Evolutionary conservation across 2,888 invertebrate genomes (phyloP), one percentile per base, ranked within the genome.

Genomic region (Drosophila hamatofila): DNA sequence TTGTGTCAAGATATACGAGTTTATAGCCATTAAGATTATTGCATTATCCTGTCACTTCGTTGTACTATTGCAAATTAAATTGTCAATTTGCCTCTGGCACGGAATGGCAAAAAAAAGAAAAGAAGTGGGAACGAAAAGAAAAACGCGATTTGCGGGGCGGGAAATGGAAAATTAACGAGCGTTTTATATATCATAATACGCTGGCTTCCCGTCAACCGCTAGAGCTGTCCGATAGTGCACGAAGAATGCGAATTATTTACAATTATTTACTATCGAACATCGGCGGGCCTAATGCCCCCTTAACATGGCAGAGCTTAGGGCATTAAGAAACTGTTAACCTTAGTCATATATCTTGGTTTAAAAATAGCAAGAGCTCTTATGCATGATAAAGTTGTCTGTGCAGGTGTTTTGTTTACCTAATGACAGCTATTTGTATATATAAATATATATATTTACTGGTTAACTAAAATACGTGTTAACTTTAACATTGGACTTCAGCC

Each of bases 1-100:
- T 11, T 46, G 55, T 62, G 59, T 44, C 54, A 52, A 55, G 25
- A 62, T 49, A 74, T 65, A 59, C 58, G 60, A 68, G 68, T 59
- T 60, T 58, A 65, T 71, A 67, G 8, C 56, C 71, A 72, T 71
- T 80, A 75, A 71, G 72, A 83, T 86, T 90, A 89, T 88, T 81
- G 74, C 73, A 89, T 89, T 89, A 89, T 73, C 72, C 75, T 83
- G 87, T 81, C 90, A 89, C 63, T 76, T 68, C 77, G 67, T 76
- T 81, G 74, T 81, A 51, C 74, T 70, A 62, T 63, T 65, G 81
- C 74, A 89, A 87, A 87, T 89, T 87, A 89, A 87, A 83, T 87
- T 89, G 86, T 90, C 83, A 80, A 81, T 83, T 88, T 74, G 79
- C 42, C 52, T 62, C 66, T 68, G 82, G 65, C 83, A 78, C 78